Evolutionary conservation across 2,797 vertebrate species (phyloP), one percentile per base, ranked within the genome.

Genomic region (Sebastes umbrosus): DNA sequence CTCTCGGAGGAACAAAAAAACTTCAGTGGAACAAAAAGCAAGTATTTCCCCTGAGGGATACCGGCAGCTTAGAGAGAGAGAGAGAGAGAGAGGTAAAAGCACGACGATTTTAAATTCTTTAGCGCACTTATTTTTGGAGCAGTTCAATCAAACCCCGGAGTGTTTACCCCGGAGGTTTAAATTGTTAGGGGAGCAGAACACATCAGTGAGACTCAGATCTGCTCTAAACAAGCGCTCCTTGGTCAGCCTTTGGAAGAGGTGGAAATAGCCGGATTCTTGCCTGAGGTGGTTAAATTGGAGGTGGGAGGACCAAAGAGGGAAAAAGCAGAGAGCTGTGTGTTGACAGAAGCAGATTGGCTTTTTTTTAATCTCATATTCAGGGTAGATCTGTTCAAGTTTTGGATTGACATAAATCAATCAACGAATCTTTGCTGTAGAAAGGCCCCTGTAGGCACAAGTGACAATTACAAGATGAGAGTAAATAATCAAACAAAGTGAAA

Each of bases 121-220:
- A n/a, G 4, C 20, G 3, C 29, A 32, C 68, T 86, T 83, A 79
- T 88, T 84, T 90, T 83, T 72, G 69, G 74, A 87, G 77, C 59
- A 57, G 73, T 83, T 90, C 73, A 81, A 36, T 87, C 29, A 83
- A 86, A 84, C 46, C 24, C 62, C 60, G 18, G 58, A 82, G 73
- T 77, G 80, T 85, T 83, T 87, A 76, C 82, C 10, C 72, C 10
- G 2, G 72, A 75, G 62, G 54, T 73, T 80, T 70, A 74, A 87
- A 84, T 79, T 70, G 77, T 69, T 68, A 55, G 18, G 69, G 66
- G 69, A 77, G 73, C 43, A 18, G 67, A 73, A 65, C 69, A 64
- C 46, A 70, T 79, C 62, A 75, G 59, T 68, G 77, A 72, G 55
- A 74, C 43, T 79, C 69, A 55, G 18, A 36, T 69, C 31, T 65